Evolutionary conservation across 2,797 vertebrate species (phyloP).

Genomic region (Thalassophryne amazonica): DNA sequence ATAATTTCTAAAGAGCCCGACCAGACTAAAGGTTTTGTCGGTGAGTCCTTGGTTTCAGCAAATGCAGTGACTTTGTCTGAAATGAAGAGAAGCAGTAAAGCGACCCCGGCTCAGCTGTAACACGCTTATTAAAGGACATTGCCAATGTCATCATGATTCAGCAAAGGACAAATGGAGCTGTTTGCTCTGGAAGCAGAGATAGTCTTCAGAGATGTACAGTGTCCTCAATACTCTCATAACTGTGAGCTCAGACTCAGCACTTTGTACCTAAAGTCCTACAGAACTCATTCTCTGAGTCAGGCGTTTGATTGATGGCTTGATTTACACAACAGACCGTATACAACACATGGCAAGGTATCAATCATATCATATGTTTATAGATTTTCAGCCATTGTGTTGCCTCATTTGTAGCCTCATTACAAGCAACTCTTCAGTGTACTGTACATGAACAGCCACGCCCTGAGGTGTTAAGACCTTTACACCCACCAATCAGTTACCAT

Average conservation of each 20-base stretch:
- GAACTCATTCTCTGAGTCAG: conserved; percentile 30
- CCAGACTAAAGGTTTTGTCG: conserved; percentile 28
- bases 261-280: conserved; percentile 22
- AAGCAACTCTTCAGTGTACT: conserved; percentile 40
- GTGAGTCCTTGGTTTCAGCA: conserved; percentile 1
- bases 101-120: conserved; percentile 42
- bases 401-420: conserved; percentile 45
- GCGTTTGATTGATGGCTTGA: conserved; percentile 55
- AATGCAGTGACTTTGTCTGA: conserved; percentile 6
- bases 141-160: conserved; percentile 70
- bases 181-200: conserved; percentile 41
- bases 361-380: conserved; percentile 49
- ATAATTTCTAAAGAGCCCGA: conserved; percentile 46
- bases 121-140: conserved; percentile 56
- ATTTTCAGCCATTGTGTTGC: conserved; percentile 35
- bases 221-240: conserved; percentile 44
- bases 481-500: too few species aligned
- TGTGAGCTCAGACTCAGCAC: conserved; percentile 41
- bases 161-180: conserved; percentile 38
- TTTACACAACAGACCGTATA: conserved; percentile 34
- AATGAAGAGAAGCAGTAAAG: conserved; percentile 45
- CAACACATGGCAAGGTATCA: conserved; percentile 44
- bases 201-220: conserved; percentile 43
- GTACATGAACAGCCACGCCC: conserved; percentile 33
- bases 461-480: too few species aligned